Base-by-base conservation (phyloP, 2,888 invertebrate species). In the Eupithecia pulchellata region DNA sequence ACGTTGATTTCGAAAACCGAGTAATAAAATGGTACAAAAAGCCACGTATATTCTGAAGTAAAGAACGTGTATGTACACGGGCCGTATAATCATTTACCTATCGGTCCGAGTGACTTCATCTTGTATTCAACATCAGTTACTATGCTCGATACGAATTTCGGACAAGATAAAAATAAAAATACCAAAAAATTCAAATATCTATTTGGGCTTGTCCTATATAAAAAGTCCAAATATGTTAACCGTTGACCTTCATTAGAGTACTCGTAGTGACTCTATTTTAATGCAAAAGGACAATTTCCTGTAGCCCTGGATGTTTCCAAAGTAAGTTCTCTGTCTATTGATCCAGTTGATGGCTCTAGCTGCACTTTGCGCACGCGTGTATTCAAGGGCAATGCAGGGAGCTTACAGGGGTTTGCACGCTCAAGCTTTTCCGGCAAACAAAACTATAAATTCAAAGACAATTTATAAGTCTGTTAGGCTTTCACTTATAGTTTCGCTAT, bases 301-400 rank as follows among this genome's bases (percentile, higher is more conserved):
- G 30, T 30, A 57, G 4, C n/a, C n/a, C 60, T 61, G 34, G 25
- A 61, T 20, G 20, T 61, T 61, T 61, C 61, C 34, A 61, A 20
- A 25, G 25, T 5, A 36, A 61, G 34, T 20, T 20, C 58, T 30
- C 3, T 4, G 57, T 57, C 2, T 68, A 68, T 64, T 64, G 64
- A 64, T 68, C 42, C 58, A 25, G 57, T 20, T 42, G 64, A 30
- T 20, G 14, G 34, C 32, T 20, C 57, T 62, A 67, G 32, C 29
- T 69, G 69, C 69, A 69, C 29, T 62, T 61, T 36, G 69, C 69
- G 69, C 69, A 69, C 64, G 61, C 69, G 65, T 69, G 65, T 36
- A 32, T 61, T 69, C 69, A 69, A 69, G 69, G 69, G 6, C 69
- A 65, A 61, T 61, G 61, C 61, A 61, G 61, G 61, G 14, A n/a